Percentiles rank a stretch among this genome's conserved stretches.
Evolutionary conservation across 2,797 vertebrate genomes (phyloP).

Genomic region (Manis crassicaudata): DNA sequence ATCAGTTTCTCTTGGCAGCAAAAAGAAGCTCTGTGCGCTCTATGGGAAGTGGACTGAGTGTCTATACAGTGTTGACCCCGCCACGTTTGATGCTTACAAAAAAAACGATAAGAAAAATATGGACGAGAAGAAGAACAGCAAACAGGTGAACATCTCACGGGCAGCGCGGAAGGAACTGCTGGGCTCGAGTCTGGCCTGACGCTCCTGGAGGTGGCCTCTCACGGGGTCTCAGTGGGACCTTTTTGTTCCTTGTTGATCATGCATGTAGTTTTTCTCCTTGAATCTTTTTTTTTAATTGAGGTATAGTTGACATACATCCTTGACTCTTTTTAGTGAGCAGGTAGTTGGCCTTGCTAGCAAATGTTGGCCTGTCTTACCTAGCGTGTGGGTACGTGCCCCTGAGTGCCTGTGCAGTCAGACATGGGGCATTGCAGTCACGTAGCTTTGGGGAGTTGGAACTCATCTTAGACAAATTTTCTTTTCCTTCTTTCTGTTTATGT

Average conservation of each 20-base stretch:
- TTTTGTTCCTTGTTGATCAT: neutral
- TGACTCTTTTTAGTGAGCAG: neutral
- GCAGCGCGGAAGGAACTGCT: accelerated
- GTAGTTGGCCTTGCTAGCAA: neutral
- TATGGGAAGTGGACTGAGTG: conserved; percentile 99
- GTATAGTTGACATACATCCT: neutral
- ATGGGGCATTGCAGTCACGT: neutral
- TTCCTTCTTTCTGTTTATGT: neutral
- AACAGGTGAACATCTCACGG: conserved; percentile 86
- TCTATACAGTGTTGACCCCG: conserved; percentile 92
- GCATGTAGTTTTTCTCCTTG: neutral
- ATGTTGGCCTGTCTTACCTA: neutral
- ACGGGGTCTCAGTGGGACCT: neutral
- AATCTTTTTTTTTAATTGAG: neutral
- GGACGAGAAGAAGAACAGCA: conserved; percentile 94
- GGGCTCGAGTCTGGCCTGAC: neutral
- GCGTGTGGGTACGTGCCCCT: neutral
- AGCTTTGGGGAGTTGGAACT: neutral
- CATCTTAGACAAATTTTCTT: neutral
- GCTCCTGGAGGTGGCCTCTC: neutral
- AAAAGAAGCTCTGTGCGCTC: conserved; percentile 95
- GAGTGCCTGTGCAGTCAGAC: neutral
- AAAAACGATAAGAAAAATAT: conserved; percentile 94
- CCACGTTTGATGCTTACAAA: conserved; percentile 92
- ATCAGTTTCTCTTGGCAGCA: conserved; percentile 86